Evolutionary conservation across 1,140 invertebrate genomes (phyloP).

Genomic region (Archegozetes longisetosus): DNA sequence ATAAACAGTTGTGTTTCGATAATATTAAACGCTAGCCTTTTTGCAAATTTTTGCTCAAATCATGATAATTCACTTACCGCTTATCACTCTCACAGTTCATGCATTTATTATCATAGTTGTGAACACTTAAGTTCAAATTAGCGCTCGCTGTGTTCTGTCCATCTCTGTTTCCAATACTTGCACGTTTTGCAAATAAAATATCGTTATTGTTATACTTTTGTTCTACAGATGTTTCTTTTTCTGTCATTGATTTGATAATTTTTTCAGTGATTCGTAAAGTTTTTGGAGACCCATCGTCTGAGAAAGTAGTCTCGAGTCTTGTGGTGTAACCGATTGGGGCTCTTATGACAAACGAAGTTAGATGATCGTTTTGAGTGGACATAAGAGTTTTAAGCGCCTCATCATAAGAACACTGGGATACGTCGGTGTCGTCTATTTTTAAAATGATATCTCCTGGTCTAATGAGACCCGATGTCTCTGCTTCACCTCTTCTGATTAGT

Average conservation of each 20-base stretch:
- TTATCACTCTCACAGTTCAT: no score
- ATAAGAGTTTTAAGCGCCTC: conserved; percentile 17
- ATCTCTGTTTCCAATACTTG: no score
- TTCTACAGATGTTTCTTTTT: no score
- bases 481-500: conserved; percentile 17
- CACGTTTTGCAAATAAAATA: no score
- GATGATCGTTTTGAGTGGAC: conserved; percentile 13
- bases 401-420: conserved; percentile 18
- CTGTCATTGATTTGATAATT: background rate
- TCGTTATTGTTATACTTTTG: no score
- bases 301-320: conserved; percentile 17
- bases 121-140: no score
- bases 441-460: conserved; percentile 20
- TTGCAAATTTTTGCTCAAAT: no score
- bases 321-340: conserved; percentile 15
- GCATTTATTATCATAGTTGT: no score
- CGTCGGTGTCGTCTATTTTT: conserved; percentile 19
- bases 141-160: no score
- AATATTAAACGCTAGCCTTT: no score
- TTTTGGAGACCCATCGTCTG: conserved; percentile 15
- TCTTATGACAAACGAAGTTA: conserved; percentile 16
- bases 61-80: no score
- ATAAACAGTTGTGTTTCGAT: no score
- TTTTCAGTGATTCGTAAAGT: conserved; percentile 15
- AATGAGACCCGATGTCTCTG: conserved; percentile 18